A percentile compares a stretch with the other conserved stretches of the same genome.
phyloP scores from a whole-genome alignment of 2,888 invertebrate genomes.

The Julus scandinavius region DNA sequence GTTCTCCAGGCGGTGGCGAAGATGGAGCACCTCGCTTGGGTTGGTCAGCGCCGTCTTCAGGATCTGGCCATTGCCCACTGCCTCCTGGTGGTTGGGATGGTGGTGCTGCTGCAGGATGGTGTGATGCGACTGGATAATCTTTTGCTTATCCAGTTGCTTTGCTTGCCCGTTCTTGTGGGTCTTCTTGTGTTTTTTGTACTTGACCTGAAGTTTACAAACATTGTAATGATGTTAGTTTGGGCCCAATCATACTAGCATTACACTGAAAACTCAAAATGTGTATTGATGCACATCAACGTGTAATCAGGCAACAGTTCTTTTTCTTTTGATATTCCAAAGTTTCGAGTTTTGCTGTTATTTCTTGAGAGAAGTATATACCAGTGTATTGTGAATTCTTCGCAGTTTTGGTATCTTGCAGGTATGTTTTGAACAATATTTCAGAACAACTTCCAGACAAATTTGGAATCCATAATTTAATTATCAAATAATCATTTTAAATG shows the following conservation, averaged over 20 bases:
- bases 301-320: no score
- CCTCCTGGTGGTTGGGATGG: slow-evolving; percentile 36
- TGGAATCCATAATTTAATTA: no score
- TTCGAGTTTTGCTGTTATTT: no score
- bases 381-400: no score
- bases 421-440: no score
- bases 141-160: slow-evolving; percentile 62
- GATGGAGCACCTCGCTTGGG: slow-evolving; percentile 89
- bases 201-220: slow-evolving; percentile 73
- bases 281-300: no score
- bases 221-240: background rate
- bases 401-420: no score
- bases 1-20: slow-evolving; percentile 87
- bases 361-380: no score
- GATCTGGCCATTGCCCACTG: slow-evolving; percentile 88
- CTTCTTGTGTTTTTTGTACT: slow-evolving; percentile 98
- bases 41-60: slow-evolving; percentile 94
- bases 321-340: no score
- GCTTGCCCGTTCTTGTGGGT: slow-evolving; percentile 70
- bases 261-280: no score
- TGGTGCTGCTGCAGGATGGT: slow-evolving; percentile 3
- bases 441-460: no score
- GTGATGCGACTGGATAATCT: slow-evolving; percentile 22
- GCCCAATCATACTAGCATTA: background rate
- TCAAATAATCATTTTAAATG: no score